Conservation (phyloP, 2,888 invertebrate genomes). For the Neuroscelio doddi region DNA sequence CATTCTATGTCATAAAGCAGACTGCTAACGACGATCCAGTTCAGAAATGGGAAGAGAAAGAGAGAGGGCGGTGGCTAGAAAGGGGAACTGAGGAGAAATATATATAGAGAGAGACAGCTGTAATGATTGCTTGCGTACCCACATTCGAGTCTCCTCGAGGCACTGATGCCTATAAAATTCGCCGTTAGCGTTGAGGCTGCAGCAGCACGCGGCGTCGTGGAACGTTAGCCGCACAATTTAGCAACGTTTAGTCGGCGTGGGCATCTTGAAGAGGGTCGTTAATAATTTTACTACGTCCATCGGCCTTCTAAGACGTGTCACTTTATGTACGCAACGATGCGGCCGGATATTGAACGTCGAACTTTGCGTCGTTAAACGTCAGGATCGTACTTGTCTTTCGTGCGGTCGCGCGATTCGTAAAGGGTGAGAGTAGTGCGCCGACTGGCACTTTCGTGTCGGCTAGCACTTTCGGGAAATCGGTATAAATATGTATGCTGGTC, state of each 20-base stretch:
- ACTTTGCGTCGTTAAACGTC: constrained; percentile 5
- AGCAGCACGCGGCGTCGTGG: not conserved
- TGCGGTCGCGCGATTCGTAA: too few species aligned
- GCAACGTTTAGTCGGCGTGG: not conserved
- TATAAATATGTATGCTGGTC: too few species aligned
- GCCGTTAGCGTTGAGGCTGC: not conserved
- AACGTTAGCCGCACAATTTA: constrained; percentile 4
- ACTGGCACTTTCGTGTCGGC: too few species aligned
- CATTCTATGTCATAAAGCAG: constrained; percentile 13
- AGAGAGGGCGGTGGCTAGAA: too few species aligned
- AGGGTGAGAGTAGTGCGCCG: too few species aligned
- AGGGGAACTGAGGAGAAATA: not conserved
- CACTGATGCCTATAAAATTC: constrained; percentile 1
- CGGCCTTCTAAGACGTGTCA: not conserved
- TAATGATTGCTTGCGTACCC: too few species aligned
- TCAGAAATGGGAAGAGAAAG: too few species aligned
- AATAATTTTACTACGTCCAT: not conserved
- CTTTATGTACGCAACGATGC: constrained; percentile 20
- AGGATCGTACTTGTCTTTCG: too few species aligned
- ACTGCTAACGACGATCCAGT: too few species aligned
- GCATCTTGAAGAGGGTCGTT: not conserved
- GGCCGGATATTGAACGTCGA: constrained; percentile 40
- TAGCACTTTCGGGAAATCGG: too few species aligned
- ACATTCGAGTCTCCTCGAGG: not conserved
- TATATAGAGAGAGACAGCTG: too few species aligned